A percentile compares a stretch with the other conserved stretches of the same genome.
Evolutionary conservation across 2,888 invertebrate species (phyloP).

Genomic region (Drosophila dives): DNA sequence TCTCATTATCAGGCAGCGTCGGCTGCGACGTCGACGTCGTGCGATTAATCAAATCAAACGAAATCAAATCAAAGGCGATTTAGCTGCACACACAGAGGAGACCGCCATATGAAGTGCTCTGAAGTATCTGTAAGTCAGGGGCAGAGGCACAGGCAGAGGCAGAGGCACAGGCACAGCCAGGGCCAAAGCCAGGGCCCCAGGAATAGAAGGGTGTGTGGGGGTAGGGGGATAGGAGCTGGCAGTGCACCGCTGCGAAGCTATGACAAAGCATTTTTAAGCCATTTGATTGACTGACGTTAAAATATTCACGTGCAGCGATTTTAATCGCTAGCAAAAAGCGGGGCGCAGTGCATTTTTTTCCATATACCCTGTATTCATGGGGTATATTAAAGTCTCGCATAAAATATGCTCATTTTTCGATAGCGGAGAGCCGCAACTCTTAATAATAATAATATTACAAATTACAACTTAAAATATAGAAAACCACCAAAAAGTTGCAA

Average conservation of each 20-base stretch:
- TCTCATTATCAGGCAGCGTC: constrained; percentile 55
- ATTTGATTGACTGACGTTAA: constrained; percentile 82
- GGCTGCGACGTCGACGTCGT: constrained; percentile 50
- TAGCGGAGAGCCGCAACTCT: neutral
- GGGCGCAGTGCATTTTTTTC: constrained; percentile 62
- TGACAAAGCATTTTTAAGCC: constrained; percentile 82
- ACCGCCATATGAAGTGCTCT: constrained; percentile 48
- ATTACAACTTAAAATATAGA: neutral
- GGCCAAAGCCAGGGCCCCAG: constrained; percentile 8
- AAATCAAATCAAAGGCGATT: constrained; percentile 79
- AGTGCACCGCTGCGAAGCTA: constrained; percentile 49
- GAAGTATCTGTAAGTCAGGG: constrained; percentile 52
- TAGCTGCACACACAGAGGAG: constrained; percentile 63
- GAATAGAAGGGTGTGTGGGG: neutral
- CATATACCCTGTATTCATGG: constrained; percentile 33
- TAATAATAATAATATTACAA: neutral
- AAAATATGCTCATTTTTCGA: neutral
- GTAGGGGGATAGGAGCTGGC: constrained; percentile 6
- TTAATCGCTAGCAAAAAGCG: constrained; percentile 66
- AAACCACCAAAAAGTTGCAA: neutral
- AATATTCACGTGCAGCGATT: constrained; percentile 79
- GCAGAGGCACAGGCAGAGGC: neutral
- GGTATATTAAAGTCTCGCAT: neutral
- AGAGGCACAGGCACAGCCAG: neutral
- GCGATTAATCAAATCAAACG: constrained; percentile 80